These are phyloP conservation scores for Tholera decimalis DNA, from an alignment of 2,888 invertebrate species.

Conservation along the genomic window DNA sequence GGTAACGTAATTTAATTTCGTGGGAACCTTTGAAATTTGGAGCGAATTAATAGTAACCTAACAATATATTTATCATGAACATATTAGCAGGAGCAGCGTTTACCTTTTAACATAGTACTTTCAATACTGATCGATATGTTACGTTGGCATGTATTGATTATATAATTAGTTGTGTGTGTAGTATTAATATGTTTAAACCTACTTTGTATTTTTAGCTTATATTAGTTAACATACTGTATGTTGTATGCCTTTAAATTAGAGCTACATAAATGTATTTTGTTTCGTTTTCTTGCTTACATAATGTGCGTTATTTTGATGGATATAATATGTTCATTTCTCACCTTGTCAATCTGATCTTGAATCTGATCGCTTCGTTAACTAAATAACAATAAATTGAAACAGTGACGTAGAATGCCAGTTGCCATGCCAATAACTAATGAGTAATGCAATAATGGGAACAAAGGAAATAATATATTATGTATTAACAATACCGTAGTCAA, in stretches of 20 bases:
- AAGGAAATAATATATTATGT: background rate
- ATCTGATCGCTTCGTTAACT: background rate
- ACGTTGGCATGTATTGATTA: slow-evolving; percentile 43
- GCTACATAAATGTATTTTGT: no score
- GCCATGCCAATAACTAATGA: background rate
- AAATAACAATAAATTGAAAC: background rate
- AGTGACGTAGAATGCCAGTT: background rate
- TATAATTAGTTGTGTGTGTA: background rate
- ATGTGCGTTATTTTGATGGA: no score
- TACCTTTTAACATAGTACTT: slow-evolving; percentile 27
- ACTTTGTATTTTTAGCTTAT: no score
- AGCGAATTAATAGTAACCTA: slow-evolving; percentile 8
- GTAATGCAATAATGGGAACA: background rate
- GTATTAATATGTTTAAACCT: background rate
- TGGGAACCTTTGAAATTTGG: background rate
- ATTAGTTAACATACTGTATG: no score
- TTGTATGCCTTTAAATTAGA: no score
- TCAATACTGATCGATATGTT: slow-evolving; percentile 25
- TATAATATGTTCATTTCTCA: no score
- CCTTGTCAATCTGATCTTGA: no score
- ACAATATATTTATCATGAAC: background rate
- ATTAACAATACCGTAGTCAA: background rate
- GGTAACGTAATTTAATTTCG: slow-evolving; percentile 4
- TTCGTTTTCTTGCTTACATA: no score
- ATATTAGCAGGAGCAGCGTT: slow-evolving; percentile 28